phyloP scores from a whole-genome alignment of 2,113 vertebrate genomes.

The Indri indri region DNA sequence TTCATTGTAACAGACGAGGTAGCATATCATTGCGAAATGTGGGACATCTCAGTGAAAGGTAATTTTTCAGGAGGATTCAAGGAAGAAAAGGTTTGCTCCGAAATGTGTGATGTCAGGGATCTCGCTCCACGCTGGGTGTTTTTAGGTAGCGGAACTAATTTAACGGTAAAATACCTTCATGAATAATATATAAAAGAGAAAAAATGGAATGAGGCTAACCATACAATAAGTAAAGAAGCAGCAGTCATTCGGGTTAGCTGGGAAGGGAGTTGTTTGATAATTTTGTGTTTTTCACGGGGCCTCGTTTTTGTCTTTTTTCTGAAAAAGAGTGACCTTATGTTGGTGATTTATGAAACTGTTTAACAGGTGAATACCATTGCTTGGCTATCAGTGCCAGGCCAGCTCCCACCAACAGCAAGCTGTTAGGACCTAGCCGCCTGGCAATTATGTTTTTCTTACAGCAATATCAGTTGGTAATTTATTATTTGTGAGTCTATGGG shows the following conservation, averaged over 20 bases:
- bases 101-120: not conserved
- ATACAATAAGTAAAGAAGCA: not conserved
- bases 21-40: not conserved
- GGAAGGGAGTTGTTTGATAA: not conserved
- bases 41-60: not conserved
- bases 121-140: not conserved
- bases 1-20: not conserved
- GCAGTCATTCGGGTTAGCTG: not conserved
- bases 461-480: not conserved
- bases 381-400: not conserved
- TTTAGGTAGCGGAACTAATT: not conserved
- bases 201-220: not conserved
- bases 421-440: not conserved
- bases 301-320: not conserved
- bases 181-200: not conserved
- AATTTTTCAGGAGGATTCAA: not conserved
- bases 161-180: not conserved
- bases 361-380: not conserved
- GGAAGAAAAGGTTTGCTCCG: not conserved
- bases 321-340: not conserved
- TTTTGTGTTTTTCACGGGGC: not conserved
- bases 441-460: not conserved
- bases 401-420: not conserved
- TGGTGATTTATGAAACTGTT: not conserved
- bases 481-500: not conserved